Conservation (phyloP, 2,113 vertebrate species). For the human region DNA sequence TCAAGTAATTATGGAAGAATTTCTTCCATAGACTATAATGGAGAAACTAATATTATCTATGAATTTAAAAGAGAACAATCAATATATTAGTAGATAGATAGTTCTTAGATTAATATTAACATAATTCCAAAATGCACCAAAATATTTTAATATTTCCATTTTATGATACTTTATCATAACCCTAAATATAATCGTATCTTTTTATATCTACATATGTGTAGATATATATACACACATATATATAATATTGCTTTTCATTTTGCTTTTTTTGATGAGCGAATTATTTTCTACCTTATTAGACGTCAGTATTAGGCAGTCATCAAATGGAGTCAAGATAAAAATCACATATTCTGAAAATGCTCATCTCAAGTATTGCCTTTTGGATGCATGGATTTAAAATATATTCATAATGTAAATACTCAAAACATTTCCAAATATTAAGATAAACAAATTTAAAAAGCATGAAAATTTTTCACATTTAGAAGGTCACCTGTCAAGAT, state of each 20-base stretch:
- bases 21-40: constrained; percentile 64
- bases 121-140: constrained; percentile 2
- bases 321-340: constrained; percentile 69
- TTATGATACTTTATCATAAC: too few species aligned
- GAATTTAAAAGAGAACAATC: constrained; percentile 72
- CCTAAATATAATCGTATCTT: not conserved
- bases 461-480: constrained; percentile 71
- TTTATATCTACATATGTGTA: not conserved
- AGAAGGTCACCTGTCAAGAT: constrained; percentile 64
- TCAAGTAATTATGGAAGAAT: constrained; percentile 70
- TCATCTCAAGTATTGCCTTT: constrained; percentile 43
- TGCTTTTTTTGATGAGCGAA: constrained; percentile 57
- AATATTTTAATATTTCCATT: constrained; percentile 48
- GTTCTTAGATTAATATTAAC: not conserved
- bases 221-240: not conserved
- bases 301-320: constrained; percentile 68
- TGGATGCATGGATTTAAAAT: constrained; percentile 59
- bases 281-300: constrained; percentile 77
- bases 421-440: constrained; percentile 50
- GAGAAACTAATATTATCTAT: constrained; percentile 67
- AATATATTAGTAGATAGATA: not conserved
- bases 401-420: constrained; percentile 65
- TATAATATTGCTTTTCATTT: not conserved
- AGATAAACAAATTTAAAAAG: constrained; percentile 64
- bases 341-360: constrained; percentile 63